A percentile compares a stretch with the other conserved stretches of the same genome.
phyloP scores from a whole-genome alignment of 2,888 invertebrate species.

The Acleris emargana region DNA sequence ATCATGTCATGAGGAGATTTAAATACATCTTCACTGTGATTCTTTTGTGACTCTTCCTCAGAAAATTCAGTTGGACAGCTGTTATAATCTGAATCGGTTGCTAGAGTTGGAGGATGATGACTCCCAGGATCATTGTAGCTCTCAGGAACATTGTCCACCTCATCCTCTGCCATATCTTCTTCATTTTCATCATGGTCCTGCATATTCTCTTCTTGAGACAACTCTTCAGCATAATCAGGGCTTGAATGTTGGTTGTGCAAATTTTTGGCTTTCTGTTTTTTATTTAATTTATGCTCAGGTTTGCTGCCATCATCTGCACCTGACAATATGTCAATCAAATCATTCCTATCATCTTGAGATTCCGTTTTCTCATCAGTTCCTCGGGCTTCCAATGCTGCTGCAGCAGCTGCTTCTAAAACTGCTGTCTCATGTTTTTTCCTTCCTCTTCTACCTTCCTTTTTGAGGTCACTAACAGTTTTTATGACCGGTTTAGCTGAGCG shows the following conservation, averaged over 20 bases:
- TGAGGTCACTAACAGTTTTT: slow-evolving; percentile 72
- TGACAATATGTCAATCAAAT: slow-evolving; percentile 68
- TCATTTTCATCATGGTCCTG: slow-evolving; percentile 28
- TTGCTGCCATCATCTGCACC: slow-evolving; percentile 55
- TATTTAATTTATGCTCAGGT: slow-evolving; percentile 56
- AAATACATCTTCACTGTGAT: slow-evolving; percentile 73
- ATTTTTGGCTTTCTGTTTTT: slow-evolving; percentile 67
- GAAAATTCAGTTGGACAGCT: slow-evolving; percentile 76
- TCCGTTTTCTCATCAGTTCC: slow-evolving; percentile 56
- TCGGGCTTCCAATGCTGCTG: slow-evolving; percentile 51
- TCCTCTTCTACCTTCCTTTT: slow-evolving; percentile 71
- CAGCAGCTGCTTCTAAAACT: slow-evolving; percentile 47
- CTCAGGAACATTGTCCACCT: slow-evolving; percentile 46
- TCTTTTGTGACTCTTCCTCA: slow-evolving; percentile 70
- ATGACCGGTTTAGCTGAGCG: slow-evolving; percentile 61
- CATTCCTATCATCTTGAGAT: slow-evolving; percentile 60
- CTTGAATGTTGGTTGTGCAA: slow-evolving; percentile 64
- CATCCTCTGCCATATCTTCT: slow-evolving; percentile 30
- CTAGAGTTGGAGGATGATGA: slow-evolving; percentile 61
- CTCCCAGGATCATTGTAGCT: slow-evolving; percentile 59
- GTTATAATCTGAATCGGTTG: slow-evolving; percentile 74
- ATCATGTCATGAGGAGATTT: slow-evolving; percentile 67
- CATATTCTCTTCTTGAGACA: slow-evolving; percentile 47
- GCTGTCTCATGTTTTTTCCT: slow-evolving; percentile 65
- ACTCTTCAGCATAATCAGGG: slow-evolving; percentile 52